Percentiles rank a stretch among this genome's conserved stretches.
These are phyloP conservation scores for Apocheima hispidaria DNA, from an alignment of 2,888 invertebrate species.

Conservation along the genomic window DNA sequence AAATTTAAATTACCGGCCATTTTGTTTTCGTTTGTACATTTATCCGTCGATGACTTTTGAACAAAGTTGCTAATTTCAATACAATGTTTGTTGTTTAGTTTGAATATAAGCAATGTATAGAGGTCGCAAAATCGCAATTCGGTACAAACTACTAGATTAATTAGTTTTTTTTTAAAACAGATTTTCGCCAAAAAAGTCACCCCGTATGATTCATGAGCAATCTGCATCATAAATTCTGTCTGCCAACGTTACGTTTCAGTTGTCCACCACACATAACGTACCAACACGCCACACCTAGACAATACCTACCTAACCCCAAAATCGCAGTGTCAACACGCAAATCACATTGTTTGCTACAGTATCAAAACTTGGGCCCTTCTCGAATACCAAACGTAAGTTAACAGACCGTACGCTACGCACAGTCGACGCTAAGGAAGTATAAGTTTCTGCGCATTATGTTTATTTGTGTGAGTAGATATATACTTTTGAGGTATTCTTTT, in stretches of 20 bases:
- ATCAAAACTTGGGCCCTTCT: conserved; percentile 28
- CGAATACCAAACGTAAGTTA: conserved; percentile 11
- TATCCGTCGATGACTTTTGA: no score
- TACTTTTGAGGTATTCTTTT: no score
- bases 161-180: no score
- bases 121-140: no score
- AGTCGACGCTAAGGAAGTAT: background rate
- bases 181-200: no score
- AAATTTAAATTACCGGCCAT: no score
- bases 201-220: background rate
- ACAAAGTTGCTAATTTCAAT: no score
- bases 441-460: background rate
- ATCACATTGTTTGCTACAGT: conserved; percentile 28
- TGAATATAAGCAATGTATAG: no score
- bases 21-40: no score
- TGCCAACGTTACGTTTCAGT: conserved; percentile 6
- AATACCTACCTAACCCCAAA: conserved; percentile 8
- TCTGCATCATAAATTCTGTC: conserved; percentile 10
- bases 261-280: conserved; percentile 5
- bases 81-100: no score
- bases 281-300: background rate
- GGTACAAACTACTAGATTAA: no score
- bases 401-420: background rate
- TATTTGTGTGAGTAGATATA: no score
- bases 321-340: conserved; percentile 36